phyloP scores from a whole-genome alignment of 2,113 vertebrate genomes.

The Pteruthius melanotis region DNA sequence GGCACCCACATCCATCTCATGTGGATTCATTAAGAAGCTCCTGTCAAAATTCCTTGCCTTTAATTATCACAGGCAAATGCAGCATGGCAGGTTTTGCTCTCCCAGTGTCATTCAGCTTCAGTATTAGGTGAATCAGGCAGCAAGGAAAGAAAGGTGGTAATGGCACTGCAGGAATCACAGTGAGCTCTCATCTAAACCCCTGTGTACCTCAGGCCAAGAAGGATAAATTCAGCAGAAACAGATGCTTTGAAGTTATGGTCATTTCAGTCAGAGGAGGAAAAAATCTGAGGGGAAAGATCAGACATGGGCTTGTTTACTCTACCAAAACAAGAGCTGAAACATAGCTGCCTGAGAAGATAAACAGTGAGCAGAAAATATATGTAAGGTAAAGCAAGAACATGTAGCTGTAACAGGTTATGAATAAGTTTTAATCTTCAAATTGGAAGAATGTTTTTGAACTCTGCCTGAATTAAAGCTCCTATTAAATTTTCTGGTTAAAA shows the following conservation, averaged over 20 bases:
- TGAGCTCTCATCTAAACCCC: background rate
- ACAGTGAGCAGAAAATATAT: background rate
- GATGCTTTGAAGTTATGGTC: background rate
- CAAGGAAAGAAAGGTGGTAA: background rate
- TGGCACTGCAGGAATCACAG: background rate
- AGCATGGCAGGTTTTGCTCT: background rate
- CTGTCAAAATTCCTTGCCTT: background rate
- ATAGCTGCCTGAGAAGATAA: background rate
- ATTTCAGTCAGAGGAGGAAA: background rate
- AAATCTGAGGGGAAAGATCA: background rate
- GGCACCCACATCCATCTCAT: background rate
- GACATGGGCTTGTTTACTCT: background rate
- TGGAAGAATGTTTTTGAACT: background rate
- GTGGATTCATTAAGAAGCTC: background rate
- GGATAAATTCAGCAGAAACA: background rate
- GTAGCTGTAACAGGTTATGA: background rate
- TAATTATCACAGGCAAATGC: background rate
- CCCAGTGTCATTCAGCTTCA: background rate
- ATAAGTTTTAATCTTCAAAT: background rate
- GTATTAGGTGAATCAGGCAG: background rate
- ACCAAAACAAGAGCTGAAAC: background rate
- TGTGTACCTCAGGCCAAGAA: background rate
- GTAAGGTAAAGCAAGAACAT: background rate
- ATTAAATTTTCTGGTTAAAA: background rate
- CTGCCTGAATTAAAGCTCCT: background rate